Conservation (phyloP, 2,888 invertebrate species). For the Hydraecia micacea region DNA sequence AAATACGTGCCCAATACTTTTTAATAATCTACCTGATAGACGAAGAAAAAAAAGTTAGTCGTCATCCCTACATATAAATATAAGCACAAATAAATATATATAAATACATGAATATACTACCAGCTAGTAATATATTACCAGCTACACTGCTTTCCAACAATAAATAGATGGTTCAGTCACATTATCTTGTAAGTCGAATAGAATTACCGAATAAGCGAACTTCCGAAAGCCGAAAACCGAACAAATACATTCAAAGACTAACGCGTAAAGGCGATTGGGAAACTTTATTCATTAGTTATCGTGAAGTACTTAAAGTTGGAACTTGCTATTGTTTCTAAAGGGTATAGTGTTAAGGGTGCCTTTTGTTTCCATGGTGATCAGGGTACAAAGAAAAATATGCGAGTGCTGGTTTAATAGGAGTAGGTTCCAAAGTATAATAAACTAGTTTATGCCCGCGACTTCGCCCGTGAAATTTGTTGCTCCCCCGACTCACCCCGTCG, state of each 20-base stretch:
- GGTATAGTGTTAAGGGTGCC: conserved; percentile 36
- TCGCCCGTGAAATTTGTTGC: neutral
- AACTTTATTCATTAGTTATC: conserved; percentile 84
- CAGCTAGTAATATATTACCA: no score
- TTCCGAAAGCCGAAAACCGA: conserved; percentile 69
- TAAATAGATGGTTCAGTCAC: neutral
- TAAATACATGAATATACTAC: no score
- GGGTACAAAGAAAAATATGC: conserved; percentile 32
- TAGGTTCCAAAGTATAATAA: neutral
- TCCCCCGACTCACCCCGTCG: no score
- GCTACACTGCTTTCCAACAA: neutral
- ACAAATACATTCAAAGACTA: conserved; percentile 69
- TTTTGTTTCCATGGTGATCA: conserved; percentile 45
- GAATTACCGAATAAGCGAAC: conserved; percentile 6
- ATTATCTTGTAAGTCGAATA: no score
- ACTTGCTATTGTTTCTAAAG: conserved; percentile 68
- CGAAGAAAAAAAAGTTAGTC: no score
- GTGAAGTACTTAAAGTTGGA: conserved; percentile 68
- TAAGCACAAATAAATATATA: no score
- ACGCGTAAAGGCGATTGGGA: conserved; percentile 72
- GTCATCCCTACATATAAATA: no score
- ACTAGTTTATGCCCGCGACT: neutral
- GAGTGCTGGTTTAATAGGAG: neutral
- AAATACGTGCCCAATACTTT: no score
- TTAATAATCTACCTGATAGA: no score